Evolutionary conservation across 1,140 invertebrate genomes (phyloP).

Genomic region (Musca vetustissima): DNA sequence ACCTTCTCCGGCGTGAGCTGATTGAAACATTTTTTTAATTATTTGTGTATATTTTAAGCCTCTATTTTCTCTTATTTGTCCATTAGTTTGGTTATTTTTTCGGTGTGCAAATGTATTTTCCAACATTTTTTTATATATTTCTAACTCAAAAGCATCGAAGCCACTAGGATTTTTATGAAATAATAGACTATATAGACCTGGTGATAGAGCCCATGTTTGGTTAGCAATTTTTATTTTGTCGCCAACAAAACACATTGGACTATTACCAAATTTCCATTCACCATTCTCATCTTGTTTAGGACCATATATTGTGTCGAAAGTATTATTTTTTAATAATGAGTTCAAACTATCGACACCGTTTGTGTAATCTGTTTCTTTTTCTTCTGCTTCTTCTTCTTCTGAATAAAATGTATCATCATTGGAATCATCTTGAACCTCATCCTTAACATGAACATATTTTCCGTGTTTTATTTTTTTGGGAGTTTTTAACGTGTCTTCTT

Average conservation of each 20-base stretch:
- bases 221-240: background rate
- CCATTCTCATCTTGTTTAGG: no score
- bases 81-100: conserved; percentile 30
- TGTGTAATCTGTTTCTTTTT: background rate
- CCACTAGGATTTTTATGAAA: conserved; percentile 29
- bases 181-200: background rate
- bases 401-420: background rate
- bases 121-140: conserved; percentile 38
- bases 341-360: background rate
- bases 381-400: no score
- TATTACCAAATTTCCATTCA: background rate
- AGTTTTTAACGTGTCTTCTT: no score
- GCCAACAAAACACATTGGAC: background rate
- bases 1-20: background rate
- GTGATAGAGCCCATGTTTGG: background rate
- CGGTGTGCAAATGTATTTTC: conserved; percentile 33
- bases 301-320: no score
- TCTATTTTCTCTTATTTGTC: background rate
- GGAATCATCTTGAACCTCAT: background rate
- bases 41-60: background rate
- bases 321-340: no score
- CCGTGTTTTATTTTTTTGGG: no score
- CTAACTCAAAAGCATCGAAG: conserved; percentile 32
- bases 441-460: background rate
- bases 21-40: background rate